Evolutionary conservation across 2,888 invertebrate genomes (phyloP), one percentile per base, ranked within the genome.

Genomic region (Macropis europaea): DNA sequence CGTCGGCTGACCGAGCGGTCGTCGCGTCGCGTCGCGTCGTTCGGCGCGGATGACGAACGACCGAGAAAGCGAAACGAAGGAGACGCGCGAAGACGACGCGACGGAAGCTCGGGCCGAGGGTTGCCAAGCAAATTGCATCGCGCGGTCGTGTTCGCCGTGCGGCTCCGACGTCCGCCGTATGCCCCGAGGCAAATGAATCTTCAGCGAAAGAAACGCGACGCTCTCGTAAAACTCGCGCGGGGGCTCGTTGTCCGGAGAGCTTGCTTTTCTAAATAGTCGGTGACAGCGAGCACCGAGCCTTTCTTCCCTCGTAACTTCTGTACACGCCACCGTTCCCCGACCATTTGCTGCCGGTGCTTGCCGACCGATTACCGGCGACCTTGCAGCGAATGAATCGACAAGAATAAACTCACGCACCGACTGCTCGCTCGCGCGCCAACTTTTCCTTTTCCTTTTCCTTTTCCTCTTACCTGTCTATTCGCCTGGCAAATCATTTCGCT

Each of bases 241-340:
- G n/a, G n/a, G 32, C 38, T 50, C 28, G 42, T 38, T 22, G 15
- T 7, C 19, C 24, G 28, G 15, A 7, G 42, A 40, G 38, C 36
- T 61, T 40, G 69, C 60, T 66, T 68, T 40, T 73, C 60, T 68
- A 63, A 73, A 73, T 60, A 60, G 59, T 45, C 15, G 59, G 61
- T 11, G 73, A 73, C 70, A 60, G 43, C 19, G 30, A 45, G 40
- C 54, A 40, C 54, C 36, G 43, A 22, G 36, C 28, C 54, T 38
- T 69, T 47, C 70, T 47, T 52, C 34, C 30, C 47, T 57, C 57
- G 53, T 57, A 62, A 53, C 22, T 57, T 17, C 22, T 26, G 22
- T 11, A 22, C 22, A 13, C 7, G 36, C 36, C 9, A 24, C 42
- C 24, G 40, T 52, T 45, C 22, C 36, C 30, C 43, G n/a, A 19